phyloP scores from a whole-genome alignment of 2,888 invertebrate genomes.

The Hartigia nigra region DNA sequence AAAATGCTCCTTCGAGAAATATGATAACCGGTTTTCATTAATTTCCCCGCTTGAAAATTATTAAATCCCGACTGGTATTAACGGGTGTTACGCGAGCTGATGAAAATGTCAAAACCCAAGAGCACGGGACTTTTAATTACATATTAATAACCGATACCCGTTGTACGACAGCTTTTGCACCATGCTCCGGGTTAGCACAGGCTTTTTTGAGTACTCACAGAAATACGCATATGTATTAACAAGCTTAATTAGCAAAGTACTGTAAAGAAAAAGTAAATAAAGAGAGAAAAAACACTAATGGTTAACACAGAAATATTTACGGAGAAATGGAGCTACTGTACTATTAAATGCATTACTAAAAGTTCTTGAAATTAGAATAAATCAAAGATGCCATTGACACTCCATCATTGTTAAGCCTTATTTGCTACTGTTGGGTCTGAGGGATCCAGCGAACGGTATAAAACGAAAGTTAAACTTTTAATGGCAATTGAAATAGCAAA shows the following conservation, averaged over 20 bases:
- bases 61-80: not conserved
- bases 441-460: not conserved
- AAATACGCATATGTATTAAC: not conserved
- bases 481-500: constrained; percentile 6
- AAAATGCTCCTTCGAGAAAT: not conserved
- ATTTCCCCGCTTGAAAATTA: not conserved
- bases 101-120: constrained; percentile 46
- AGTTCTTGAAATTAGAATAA: not conserved
- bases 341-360: not conserved
- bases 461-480: not conserved
- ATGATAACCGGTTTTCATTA: not conserved
- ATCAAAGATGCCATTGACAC: not conserved
- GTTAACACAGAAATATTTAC: constrained; percentile 13
- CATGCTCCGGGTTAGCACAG: not conserved
- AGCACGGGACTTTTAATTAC: constrained; percentile 40
- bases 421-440: not conserved
- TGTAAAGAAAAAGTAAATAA: not conserved
- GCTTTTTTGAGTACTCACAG: not conserved
- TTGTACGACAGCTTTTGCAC: not conserved
- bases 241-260: not conserved
- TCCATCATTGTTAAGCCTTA: not conserved
- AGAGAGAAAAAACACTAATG: not conserved
- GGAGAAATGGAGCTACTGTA: not conserved
- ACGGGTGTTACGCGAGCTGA: constrained; percentile 30
- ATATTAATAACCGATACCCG: constrained; percentile 38